phyloP scores from a whole-genome alignment of 2,113 vertebrate genomes.

The Lampris incognitus region DNA sequence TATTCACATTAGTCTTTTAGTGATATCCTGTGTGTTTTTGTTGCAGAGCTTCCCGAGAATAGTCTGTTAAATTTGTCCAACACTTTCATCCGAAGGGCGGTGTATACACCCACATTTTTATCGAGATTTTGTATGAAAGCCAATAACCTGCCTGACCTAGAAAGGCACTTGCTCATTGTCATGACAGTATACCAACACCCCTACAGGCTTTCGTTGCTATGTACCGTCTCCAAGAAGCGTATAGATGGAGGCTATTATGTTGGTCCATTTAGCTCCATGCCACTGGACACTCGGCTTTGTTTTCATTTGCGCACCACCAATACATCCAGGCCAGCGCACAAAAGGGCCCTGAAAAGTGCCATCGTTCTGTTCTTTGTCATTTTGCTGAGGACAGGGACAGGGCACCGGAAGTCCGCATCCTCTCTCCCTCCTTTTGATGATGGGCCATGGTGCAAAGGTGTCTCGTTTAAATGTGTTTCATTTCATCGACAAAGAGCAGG shows the following conservation, averaged over 20 bases:
- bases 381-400: neutral
- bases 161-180: neutral
- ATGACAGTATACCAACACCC: neutral
- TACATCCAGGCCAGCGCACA: conserved; percentile 54
- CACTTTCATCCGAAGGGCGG: neutral
- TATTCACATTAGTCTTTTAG: too few species aligned
- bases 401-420: conserved; percentile 16
- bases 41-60: too few species aligned
- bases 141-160: neutral
- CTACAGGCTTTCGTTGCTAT: conserved; percentile 14
- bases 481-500: conserved; percentile 13
- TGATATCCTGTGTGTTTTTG: too few species aligned
- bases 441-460: conserved; percentile 27
- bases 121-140: conserved; percentile 4
- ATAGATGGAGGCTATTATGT: conserved; percentile 35
- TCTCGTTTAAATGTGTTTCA: conserved; percentile 42
- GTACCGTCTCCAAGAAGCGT: conserved; percentile 25
- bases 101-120: neutral
- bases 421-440: neutral
- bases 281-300: conserved; percentile 58
- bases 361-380: conserved; percentile 4
- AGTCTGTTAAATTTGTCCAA: neutral
- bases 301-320: conserved; percentile 50
- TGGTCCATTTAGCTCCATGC: conserved; percentile 36
- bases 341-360: conserved; percentile 24